A percentile compares a stretch with the other conserved stretches of the same genome.
Evolutionary conservation across 2,113 vertebrate genomes (phyloP).

Genomic region (Glareola pratincola): DNA sequence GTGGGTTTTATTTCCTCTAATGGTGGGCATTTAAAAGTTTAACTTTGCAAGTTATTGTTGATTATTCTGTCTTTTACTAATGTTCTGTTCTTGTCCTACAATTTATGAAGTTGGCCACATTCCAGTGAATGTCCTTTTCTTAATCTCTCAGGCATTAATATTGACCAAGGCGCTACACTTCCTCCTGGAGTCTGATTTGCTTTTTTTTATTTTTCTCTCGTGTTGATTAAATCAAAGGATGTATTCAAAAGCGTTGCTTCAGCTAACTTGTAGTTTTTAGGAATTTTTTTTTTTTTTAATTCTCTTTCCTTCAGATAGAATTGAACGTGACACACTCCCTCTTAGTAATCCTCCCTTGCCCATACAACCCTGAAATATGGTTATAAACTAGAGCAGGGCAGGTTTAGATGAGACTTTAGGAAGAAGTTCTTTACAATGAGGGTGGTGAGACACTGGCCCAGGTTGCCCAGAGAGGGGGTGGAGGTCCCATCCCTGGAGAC

Average conservation of each 20-base stretch:
- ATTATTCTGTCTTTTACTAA: background rate
- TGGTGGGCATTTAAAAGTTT: background rate
- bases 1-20: background rate
- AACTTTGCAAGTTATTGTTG: background rate
- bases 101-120: background rate
- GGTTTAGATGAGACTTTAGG: too few relatives aligned
- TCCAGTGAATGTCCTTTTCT: background rate
- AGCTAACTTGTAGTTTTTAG: background rate
- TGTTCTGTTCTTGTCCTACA: background rate
- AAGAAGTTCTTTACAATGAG: too few relatives aligned
- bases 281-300: background rate
- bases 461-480: too few relatives aligned
- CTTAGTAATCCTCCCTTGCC: background rate
- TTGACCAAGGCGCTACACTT: background rate
- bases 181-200: background rate
- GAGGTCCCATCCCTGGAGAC: too few relatives aligned
- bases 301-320: background rate
- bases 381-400: too few relatives aligned
- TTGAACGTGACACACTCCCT: background rate
- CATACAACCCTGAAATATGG: background rate
- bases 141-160: background rate
- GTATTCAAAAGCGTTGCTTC: background rate
- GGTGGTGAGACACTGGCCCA: too few relatives aligned
- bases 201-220: background rate
- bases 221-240: background rate